A percentile compares a stretch with the other conserved stretches of the same genome.
Conservation (phyloP, 2,113 vertebrate genomes). For the Todiramphus saurophagus region DNA sequence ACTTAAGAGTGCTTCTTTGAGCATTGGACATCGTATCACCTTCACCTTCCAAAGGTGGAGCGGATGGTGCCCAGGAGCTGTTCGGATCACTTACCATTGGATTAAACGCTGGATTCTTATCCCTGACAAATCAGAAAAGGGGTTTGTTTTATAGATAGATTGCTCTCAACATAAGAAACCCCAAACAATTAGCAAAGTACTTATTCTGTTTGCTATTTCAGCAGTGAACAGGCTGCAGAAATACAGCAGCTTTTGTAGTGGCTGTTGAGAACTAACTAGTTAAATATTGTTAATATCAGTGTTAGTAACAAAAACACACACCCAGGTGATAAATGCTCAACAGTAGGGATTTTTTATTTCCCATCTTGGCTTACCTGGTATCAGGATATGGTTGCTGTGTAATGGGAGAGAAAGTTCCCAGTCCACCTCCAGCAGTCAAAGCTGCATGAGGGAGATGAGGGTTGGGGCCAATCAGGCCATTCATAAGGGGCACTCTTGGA, state of each 20-base stretch:
- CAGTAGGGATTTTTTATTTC: neutral
- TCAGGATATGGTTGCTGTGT: slow-evolving; percentile 79
- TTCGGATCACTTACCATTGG: slow-evolving; percentile 82
- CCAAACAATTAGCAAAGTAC: neutral
- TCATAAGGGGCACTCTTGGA: slow-evolving; percentile 86
- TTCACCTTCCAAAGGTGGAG: slow-evolving; percentile 80
- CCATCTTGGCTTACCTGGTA: slow-evolving; percentile 63
- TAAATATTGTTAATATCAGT: neutral
- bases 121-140: slow-evolving; percentile 71
- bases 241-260: neutral
- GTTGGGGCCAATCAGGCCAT: slow-evolving; percentile 84
- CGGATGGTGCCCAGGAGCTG: slow-evolving; percentile 81
- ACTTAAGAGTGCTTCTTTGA: slow-evolving; percentile 92
- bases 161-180: neutral
- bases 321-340: neutral
- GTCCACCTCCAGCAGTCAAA: slow-evolving; percentile 74
- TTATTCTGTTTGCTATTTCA: neutral
- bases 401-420: slow-evolving; percentile 80
- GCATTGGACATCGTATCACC: slow-evolving; percentile 88
- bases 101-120: slow-evolving; percentile 85
- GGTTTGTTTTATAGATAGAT: neutral
- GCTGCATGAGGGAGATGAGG: slow-evolving; percentile 77
- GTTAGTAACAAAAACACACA: neutral
- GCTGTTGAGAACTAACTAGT: neutral
- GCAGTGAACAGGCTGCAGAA: neutral